Evolutionary conservation across 1,140 invertebrate species (phyloP).

Genomic region (Bombus confusus): DNA sequence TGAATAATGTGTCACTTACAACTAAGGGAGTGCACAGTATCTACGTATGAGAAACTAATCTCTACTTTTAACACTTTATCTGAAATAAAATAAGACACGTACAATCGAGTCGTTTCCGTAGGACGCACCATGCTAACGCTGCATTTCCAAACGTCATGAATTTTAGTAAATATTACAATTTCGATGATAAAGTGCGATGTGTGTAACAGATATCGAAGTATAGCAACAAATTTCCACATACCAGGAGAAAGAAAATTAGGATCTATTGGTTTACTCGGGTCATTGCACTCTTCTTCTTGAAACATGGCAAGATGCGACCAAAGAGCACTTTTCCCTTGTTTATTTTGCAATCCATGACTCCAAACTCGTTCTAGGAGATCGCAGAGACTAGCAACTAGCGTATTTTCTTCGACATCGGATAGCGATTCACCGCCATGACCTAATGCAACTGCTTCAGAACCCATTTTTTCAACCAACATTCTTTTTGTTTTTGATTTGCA

Average conservation of each 20-base stretch:
- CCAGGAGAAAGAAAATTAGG: conserved; percentile 92
- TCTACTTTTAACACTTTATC: conserved; percentile 67
- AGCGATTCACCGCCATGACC: conserved; percentile 87
- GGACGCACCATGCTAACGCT: conserved; percentile 95
- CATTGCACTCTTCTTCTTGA: conserved; percentile 93
- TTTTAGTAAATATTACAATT: conserved; percentile 13
- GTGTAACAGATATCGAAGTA: conserved; percentile 10
- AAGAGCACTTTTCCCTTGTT: conserved; percentile 97
- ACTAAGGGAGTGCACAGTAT: conserved; percentile 65
- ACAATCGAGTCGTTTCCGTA: conserved; percentile 94
- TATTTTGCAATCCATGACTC: conserved; percentile 97
- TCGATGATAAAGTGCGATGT: not conserved
- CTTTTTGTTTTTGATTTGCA: conserved; percentile 97
- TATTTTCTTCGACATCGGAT: conserved; percentile 94
- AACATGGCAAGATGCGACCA: conserved; percentile 97
- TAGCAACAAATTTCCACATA: conserved; percentile 78
- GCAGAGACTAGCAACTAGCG: conserved; percentile 97
- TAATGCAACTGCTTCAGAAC: conserved; percentile 94
- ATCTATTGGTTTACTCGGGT: conserved; percentile 89
- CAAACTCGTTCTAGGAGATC: conserved; percentile 98
- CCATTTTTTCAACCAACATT: conserved; percentile 99
- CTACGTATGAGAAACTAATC: conserved; percentile 68
- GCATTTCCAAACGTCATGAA: conserved; percentile 77
- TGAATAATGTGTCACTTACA: conserved; percentile 63
- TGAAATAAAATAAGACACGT: conserved; percentile 83